Percentiles rank a stretch among this genome's conserved stretches.
These are phyloP conservation scores for Argya squamiceps DNA, from an alignment of 2,797 vertebrate species.

Conservation along the genomic window DNA sequence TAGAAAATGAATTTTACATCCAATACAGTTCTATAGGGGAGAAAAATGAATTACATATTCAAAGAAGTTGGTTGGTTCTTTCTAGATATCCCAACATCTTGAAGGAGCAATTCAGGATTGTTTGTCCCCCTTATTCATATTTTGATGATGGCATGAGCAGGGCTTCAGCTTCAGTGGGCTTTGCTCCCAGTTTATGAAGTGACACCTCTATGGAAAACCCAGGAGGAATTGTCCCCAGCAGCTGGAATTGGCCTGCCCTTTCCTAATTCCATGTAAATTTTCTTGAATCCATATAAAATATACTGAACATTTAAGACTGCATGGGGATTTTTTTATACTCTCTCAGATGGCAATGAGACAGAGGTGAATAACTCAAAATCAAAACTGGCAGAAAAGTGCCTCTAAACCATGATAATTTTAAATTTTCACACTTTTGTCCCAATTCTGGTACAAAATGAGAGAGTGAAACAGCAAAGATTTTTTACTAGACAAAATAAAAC, in stretches of 20 bases:
- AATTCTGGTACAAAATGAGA: background rate
- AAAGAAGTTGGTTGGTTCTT: fast-evolving
- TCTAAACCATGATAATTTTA: background rate
- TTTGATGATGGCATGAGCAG: background rate
- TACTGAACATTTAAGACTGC: background rate
- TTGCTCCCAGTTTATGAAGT: background rate
- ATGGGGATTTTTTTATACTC: background rate
- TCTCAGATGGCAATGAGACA: background rate
- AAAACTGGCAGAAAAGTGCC: background rate
- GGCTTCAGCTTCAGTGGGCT: background rate
- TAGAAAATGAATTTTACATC: background rate
- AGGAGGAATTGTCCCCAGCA: background rate
- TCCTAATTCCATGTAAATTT: background rate
- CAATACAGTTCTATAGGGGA: background rate
- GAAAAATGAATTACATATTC: background rate
- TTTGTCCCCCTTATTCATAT: background rate
- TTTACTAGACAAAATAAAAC: conserved; percentile 15
- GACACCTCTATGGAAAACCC: background rate
- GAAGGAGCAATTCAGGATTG: fast-evolving
- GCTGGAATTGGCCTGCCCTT: background rate
- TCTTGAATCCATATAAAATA: background rate
- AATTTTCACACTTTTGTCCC: background rate
- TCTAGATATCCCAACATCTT: background rate
- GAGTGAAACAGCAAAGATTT: background rate
- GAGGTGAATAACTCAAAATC: background rate